Conservation (phyloP, 2,888 invertebrate genomes). For the Plebejus anna region DNA sequence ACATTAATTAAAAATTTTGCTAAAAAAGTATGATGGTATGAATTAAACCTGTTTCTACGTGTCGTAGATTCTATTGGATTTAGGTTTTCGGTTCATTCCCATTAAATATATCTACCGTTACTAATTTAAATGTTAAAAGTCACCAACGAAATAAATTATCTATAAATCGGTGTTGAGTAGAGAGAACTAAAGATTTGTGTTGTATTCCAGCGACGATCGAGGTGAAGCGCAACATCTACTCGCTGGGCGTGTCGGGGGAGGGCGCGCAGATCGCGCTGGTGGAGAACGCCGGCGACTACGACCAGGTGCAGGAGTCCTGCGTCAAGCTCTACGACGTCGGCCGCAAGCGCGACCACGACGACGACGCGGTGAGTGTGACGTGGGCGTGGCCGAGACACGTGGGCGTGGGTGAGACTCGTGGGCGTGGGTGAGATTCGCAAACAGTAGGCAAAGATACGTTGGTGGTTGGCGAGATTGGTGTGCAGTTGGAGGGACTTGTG, state of each 20-base stretch:
- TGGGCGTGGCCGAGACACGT: not conserved
- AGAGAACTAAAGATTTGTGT: not conserved
- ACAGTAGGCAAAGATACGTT: too few species aligned
- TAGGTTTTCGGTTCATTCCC: too few species aligned
- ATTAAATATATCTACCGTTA: too few species aligned
- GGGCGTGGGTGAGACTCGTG: not conserved
- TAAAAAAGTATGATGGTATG: too few species aligned
- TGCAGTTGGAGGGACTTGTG: too few species aligned
- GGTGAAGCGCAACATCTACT: constrained; percentile 93
- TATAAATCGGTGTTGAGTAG: too few species aligned
- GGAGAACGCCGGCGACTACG: constrained; percentile 92
- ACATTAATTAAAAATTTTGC: too few species aligned
- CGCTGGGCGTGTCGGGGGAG: constrained; percentile 88
- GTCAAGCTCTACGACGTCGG: constrained; percentile 97
- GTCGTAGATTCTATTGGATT: too few species aligned
- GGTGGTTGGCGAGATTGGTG: too few species aligned
- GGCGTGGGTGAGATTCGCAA: not conserved
- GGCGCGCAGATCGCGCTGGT: constrained; percentile 95
- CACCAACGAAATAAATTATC: too few species aligned
- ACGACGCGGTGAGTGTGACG: constrained; percentile 84
- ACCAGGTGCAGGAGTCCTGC: constrained; percentile 92
- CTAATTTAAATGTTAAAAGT: too few species aligned
- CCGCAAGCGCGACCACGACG: constrained; percentile 90
- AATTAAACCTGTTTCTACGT: too few species aligned
- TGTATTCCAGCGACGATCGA: constrained; percentile 88